Evolutionary conservation across 37 sponge, comb jelly and placozoan species (phyloP).

Genomic region (Amphimedon queenslandica): DNA sequence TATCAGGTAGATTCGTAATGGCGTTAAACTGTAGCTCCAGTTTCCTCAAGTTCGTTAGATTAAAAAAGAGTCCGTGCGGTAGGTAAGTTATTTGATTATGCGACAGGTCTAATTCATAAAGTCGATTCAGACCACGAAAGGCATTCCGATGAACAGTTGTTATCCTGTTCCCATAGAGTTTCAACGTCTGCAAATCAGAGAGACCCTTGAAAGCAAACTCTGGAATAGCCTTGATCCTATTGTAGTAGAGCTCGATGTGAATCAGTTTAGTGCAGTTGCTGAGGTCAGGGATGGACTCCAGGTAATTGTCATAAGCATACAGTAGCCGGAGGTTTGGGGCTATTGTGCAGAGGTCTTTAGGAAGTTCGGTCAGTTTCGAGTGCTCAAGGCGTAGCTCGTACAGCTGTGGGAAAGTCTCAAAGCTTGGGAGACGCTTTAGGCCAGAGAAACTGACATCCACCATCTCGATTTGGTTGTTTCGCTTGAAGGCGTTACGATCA

Average conservation of each 20-base stretch:
- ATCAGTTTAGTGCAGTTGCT: not conserved
- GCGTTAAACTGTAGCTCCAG: constrained; percentile 8
- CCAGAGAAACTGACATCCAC: constrained; percentile 13
- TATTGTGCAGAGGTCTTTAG: constrained; percentile 24
- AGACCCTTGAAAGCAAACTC: not conserved
- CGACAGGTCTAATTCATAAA: constrained; percentile 2
- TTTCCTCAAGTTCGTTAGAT: not conserved
- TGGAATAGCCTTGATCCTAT: constrained; percentile 9
- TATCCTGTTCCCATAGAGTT: constrained; percentile 30
- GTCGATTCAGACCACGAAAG: not conserved
- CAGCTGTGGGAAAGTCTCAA: constrained; percentile 17
- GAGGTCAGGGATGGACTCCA: constrained; percentile 13
- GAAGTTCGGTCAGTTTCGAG: constrained; percentile 13
- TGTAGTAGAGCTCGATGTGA: not conserved
- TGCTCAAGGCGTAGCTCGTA: not conserved
- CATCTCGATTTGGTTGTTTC: not conserved
- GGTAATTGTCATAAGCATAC: constrained; percentile 7
- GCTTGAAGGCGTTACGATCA: constrained; percentile 19
- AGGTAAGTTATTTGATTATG: not conserved
- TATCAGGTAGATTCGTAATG: constrained; percentile 7
- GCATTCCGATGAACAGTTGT: constrained; percentile 15
- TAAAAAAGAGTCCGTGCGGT: not conserved
- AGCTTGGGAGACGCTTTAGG: constrained; percentile 17
- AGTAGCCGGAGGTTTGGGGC: constrained; percentile 1
- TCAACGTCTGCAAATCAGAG: not conserved